A percentile compares a stretch with the other conserved stretches of the same genome.
Evolutionary conservation across 2,113 vertebrate genomes (phyloP).

Genomic region (Syrrhaptes paradoxus): DNA sequence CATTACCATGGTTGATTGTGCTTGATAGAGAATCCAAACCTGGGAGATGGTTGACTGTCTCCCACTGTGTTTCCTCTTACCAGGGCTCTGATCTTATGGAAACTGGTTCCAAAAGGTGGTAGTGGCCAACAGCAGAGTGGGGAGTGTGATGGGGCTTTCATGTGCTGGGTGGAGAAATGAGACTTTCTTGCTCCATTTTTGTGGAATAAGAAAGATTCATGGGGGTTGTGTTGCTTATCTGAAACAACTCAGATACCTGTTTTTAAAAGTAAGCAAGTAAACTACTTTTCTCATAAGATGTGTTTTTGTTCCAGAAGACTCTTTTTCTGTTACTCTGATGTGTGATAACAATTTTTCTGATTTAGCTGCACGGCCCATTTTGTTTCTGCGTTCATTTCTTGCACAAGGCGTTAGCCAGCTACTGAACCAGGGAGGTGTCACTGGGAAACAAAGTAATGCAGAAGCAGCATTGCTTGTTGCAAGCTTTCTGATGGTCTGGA

Average conservation of each 20-base stretch:
- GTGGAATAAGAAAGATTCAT: background rate
- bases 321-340: background rate
- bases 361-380: background rate
- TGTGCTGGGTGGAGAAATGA: background rate
- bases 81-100: constrained; percentile 34
- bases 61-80: constrained; percentile 11
- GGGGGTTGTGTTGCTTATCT: background rate
- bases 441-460: background rate
- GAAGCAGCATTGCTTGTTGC: background rate
- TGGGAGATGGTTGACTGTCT: background rate
- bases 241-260: background rate
- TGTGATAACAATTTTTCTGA: background rate
- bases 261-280: background rate
- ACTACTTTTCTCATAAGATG: background rate
- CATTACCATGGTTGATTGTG: background rate
- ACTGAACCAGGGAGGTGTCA: background rate
- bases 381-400: background rate
- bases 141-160: background rate
- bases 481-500: background rate
- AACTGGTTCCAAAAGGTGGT: constrained; percentile 44
- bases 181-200: background rate
- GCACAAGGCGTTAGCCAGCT: background rate
- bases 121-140: constrained; percentile 7
- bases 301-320: background rate
- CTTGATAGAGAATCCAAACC: background rate